Evolutionary conservation across 1,140 invertebrate species (phyloP).

Genomic region (Procambarus virginalis): DNA sequence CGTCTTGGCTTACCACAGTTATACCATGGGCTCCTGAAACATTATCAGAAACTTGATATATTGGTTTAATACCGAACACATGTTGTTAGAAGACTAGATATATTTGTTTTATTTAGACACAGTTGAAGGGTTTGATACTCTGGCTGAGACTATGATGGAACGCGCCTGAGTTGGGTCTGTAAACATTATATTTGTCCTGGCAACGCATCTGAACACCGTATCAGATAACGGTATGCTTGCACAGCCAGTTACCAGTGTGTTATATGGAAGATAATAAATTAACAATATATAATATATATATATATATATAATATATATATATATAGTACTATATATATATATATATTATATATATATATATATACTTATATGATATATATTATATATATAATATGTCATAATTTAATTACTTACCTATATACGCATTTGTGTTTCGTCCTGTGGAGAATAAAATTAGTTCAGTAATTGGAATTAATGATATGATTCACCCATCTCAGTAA

Average conservation of each 20-base stretch:
- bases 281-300: not conserved
- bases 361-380: constrained; percentile 13
- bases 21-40: not conserved
- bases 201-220: no score
- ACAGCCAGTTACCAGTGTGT: not conserved
- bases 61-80: not conserved
- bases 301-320: no score
- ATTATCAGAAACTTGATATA: no score
- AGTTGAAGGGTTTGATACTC: not conserved
- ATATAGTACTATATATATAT: no score
- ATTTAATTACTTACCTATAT: not conserved
- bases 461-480: not conserved
- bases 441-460: not conserved
- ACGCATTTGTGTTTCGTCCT: not conserved
- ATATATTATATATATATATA: constrained; percentile 23
- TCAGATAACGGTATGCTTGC: no score
- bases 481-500: constrained; percentile 9
- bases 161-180: not conserved
- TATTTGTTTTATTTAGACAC: not conserved
- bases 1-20: not conserved
- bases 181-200: not conserved
- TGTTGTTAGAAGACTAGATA: not conserved
- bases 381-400: constrained; percentile 25
- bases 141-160: not conserved
- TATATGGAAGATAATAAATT: not conserved